phyloP scores from a whole-genome alignment of 2,888 invertebrate species.

The Apeira syringaria region DNA sequence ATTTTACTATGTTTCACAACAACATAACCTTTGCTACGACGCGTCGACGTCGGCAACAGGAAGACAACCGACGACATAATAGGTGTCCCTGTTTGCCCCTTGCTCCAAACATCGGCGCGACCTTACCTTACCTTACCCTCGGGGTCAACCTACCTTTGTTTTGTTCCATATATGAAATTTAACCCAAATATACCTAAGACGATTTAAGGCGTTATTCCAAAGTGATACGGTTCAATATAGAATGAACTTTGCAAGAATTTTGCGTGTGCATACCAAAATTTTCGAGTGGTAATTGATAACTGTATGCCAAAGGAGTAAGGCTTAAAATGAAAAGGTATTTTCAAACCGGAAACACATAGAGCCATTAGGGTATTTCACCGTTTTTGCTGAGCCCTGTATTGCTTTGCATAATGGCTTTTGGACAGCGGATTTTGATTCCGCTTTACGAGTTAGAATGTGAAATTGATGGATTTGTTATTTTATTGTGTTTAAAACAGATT shows the following conservation, averaged over 20 bases:
- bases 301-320: slow-evolving; percentile 7
- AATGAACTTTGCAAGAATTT: neutral
- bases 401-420: slow-evolving; percentile 31
- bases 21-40: slow-evolving; percentile 21
- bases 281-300: slow-evolving; percentile 1
- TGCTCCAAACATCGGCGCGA: slow-evolving; percentile 24
- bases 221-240: neutral
- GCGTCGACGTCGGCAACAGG: slow-evolving; percentile 19
- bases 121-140: slow-evolving; percentile 18
- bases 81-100: slow-evolving; percentile 31
- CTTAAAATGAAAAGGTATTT: slow-evolving; percentile 7
- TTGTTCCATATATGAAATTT: slow-evolving; percentile 20
- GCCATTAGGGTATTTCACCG: slow-evolving; percentile 16
- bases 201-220: neutral
- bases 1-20: neutral
- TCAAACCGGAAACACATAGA: slow-evolving; percentile 20
- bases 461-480: slow-evolving; percentile 22
- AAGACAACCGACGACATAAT: slow-evolving; percentile 24
- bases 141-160: slow-evolving; percentile 22
- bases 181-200: slow-evolving; percentile 2
- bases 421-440: slow-evolving; percentile 26
- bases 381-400: slow-evolving; percentile 31
- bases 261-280: slow-evolving; percentile 1
- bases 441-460: slow-evolving; percentile 25
- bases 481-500: slow-evolving; percentile 15